phyloP scores from a whole-genome alignment of 2,888 invertebrate genomes.

The Lithophane semibrunnea region DNA sequence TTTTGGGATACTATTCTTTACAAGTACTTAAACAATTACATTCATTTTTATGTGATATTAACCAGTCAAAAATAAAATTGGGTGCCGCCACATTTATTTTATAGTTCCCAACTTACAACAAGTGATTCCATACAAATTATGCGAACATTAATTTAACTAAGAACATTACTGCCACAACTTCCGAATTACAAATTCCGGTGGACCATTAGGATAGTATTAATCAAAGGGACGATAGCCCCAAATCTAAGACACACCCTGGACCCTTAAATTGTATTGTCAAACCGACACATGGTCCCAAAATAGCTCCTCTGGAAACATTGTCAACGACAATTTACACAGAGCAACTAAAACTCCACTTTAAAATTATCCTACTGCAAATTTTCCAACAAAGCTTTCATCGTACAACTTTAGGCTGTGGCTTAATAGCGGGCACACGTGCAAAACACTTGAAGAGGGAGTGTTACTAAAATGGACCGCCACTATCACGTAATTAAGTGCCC shows the following conservation, averaged over 20 bases:
- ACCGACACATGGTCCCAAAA: slow-evolving; percentile 78
- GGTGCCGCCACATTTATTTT: neutral
- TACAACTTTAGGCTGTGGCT: slow-evolving; percentile 62
- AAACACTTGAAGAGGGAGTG: slow-evolving; percentile 77
- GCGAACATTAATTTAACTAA: slow-evolving; percentile 70
- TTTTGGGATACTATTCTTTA: neutral
- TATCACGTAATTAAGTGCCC: slow-evolving; percentile 89
- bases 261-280: slow-evolving; percentile 85
- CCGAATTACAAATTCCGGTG: slow-evolving; percentile 81
- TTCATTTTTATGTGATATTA: neutral
- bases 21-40: neutral
- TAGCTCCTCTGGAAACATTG: slow-evolving; percentile 53
- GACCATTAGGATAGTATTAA: slow-evolving; percentile 83
- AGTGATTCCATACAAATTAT: slow-evolving; percentile 52
- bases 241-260: slow-evolving; percentile 78
- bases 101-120: slow-evolving; percentile 1
- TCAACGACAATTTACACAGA: slow-evolving; percentile 48
- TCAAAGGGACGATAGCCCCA: slow-evolving; percentile 82
- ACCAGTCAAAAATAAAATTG: neutral
- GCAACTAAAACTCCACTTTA: slow-evolving; percentile 1
- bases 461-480: slow-evolving; percentile 83
- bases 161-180: slow-evolving; percentile 75
- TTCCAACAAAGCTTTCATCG: slow-evolving; percentile 30
- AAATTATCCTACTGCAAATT: slow-evolving; percentile 18
- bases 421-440: slow-evolving; percentile 67